Percentiles rank a stretch among this genome's conserved stretches.
Evolutionary conservation across 2,113 vertebrate genomes (phyloP).

Genomic region (Gobio gobio): DNA sequence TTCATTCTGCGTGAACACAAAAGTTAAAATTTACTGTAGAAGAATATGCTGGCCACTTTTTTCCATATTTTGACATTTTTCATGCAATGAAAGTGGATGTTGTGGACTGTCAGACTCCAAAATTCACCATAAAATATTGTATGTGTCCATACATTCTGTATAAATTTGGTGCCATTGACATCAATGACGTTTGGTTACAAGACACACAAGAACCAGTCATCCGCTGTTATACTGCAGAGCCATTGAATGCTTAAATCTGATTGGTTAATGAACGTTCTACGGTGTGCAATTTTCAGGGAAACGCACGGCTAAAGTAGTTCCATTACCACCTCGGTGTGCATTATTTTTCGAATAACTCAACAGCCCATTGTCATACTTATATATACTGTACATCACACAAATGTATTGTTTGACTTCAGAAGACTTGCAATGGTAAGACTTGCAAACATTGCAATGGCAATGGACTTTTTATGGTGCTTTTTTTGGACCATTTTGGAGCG

Average conservation of each 20-base stretch:
- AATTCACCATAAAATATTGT: background rate
- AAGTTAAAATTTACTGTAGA: background rate
- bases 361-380: too few relatives aligned
- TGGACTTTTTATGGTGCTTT: background rate
- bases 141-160: background rate
- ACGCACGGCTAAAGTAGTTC: too few relatives aligned
- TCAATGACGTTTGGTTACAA: background rate
- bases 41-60: background rate
- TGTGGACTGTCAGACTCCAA: background rate
- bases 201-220: background rate
- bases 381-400: background rate
- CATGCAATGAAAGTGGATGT: background rate
- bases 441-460: too few relatives aligned
- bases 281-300: too few relatives aligned
- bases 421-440: background rate
- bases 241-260: too few relatives aligned
- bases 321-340: too few relatives aligned
- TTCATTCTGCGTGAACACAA: background rate
- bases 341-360: too few relatives aligned
- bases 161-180: background rate
- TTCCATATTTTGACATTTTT: background rate
- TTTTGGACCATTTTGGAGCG: background rate
- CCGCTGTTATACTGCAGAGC: background rate
- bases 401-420: background rate
- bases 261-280: too few relatives aligned